These are phyloP conservation scores for Microctonus aethiopoides DNA, from an alignment of 2,888 invertebrate species.

Conservation along the genomic window DNA sequence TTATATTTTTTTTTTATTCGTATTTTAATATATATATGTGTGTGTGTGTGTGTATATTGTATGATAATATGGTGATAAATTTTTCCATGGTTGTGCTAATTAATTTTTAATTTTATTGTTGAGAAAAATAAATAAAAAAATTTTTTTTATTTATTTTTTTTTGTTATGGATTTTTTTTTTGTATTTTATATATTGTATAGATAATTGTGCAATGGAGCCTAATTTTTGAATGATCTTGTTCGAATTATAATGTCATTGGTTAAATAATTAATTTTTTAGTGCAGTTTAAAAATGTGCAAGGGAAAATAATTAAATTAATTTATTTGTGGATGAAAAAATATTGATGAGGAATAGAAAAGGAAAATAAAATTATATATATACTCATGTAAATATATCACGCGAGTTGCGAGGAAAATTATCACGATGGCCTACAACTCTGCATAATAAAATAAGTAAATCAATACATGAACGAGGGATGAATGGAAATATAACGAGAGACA, in stretches of 20 bases:
- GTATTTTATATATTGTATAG: neutral
- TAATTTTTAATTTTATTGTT: neutral
- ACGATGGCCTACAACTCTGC: slow-evolving; percentile 10
- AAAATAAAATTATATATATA: neutral
- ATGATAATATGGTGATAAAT: slow-evolving; percentile 4
- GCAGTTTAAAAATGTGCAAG: neutral
- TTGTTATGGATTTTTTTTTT: neutral
- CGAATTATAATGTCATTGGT: neutral
- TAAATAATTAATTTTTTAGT: no score
- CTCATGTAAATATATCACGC: slow-evolving; percentile 13
- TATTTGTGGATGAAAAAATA: neutral
- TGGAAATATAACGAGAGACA: neutral
- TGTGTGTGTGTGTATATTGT: neutral
- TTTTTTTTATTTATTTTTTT: neutral
- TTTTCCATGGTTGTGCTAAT: slow-evolving; percentile 8
- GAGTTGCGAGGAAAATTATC: slow-evolving; percentile 1
- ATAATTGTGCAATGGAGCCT: neutral
- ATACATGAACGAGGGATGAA: neutral
- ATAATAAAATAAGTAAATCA: slow-evolving; percentile 13
- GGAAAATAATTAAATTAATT: neutral
- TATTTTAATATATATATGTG: slow-evolving; percentile 6
- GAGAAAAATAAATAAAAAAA: neutral
- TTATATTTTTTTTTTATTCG: neutral
- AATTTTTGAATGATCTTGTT: slow-evolving; percentile 17
- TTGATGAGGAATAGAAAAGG: neutral